phyloP scores from a whole-genome alignment of 2,113 vertebrate species.

The Trematomus loennbergii region DNA sequence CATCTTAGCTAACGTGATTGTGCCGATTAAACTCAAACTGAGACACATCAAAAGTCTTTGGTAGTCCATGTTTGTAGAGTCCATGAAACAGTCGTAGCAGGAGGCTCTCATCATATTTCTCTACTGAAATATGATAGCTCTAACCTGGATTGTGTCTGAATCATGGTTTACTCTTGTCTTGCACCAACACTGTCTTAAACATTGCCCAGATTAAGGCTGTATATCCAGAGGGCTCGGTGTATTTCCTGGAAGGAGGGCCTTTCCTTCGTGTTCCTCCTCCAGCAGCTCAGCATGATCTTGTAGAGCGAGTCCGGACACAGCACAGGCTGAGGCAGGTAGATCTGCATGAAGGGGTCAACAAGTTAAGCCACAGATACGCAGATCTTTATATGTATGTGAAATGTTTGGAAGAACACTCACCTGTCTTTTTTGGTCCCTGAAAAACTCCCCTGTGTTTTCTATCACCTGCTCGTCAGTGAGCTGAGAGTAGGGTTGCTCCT shows the following conservation, averaged over 20 bases:
- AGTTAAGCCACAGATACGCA: neutral
- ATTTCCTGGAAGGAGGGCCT: conserved; percentile 96
- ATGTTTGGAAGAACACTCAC: conserved; percentile 69
- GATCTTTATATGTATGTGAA: neutral
- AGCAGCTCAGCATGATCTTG: conserved; percentile 97
- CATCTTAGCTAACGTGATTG: neutral
- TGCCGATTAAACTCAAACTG: conserved; percentile 37
- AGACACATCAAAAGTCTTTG: conserved; percentile 62
- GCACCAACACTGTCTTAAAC: conserved; percentile 52
- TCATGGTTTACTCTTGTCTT: conserved; percentile 33
- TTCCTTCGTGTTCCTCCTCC: conserved; percentile 95
- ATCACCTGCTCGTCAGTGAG: conserved; percentile 98
- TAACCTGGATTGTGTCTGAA: conserved; percentile 63
- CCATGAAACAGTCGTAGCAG: conserved; percentile 45
- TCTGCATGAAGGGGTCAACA: conserved; percentile 77
- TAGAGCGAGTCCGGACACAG: conserved; percentile 94
- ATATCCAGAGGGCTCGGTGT: conserved; percentile 88
- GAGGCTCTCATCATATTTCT: conserved; percentile 30
- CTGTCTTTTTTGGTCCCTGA: conserved; percentile 97
- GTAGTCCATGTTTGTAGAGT: conserved; percentile 46
- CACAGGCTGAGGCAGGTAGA: conserved; percentile 93
- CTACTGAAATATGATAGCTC: conserved; percentile 56
- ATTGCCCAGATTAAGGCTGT: conserved; percentile 66
- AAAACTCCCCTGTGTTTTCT: conserved; percentile 99
- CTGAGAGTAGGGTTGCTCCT: conserved; percentile 96